Evolutionary conservation across 2,888 invertebrate species (phyloP), one percentile per base, ranked within the genome.

Genomic region (Caenorhabditis becei): DNA sequence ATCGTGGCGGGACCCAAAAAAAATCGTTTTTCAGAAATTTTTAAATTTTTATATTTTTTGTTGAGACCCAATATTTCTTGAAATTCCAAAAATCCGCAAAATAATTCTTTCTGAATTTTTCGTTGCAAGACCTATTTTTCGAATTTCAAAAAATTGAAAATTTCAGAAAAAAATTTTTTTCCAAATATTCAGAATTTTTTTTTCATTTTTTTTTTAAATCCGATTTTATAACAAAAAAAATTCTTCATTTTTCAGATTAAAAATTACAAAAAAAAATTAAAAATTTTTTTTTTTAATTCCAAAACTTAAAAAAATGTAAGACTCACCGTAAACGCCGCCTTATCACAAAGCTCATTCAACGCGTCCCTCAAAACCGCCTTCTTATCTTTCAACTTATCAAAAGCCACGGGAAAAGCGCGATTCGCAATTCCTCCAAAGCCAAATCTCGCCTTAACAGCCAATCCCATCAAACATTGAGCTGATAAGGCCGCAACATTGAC

Each of bases 301-400:
- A 32, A 23, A 51, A 23, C 1, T 11, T 14, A 8, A 23, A 51
- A 11, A 4, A 10, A 7, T 14, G 23, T 16, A 7, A 56, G 3
- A 11, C 65, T 18, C 44, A 83, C 82, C 56, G 81, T 83, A 26
- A 26, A 62, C 92, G 95, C 97, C 82, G 96, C 94, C 44, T 95
- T 95, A 92, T 98, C 98, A 26, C 95, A 94, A 1, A 96, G 95
- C 77, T 97, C 97, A 67, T 96, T 93, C 56, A 98, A 92, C 0
- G 95, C 95, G 0, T 94, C 91, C 0, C 97, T 96, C 1, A 98
- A 97, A 89, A 94, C 95, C 1, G 94, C 93, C 91, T 99, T 99
- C 93, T 97, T 98, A 92, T 99, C 98, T 90, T 97, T 97, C 91
- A 99, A 97, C 92, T 98, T 98, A 89, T 97, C 97, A 37, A 98